Evolutionary conservation across 92 coral and sea anemone species (phyloP).

Genomic region (Phenganax subtilis): DNA sequence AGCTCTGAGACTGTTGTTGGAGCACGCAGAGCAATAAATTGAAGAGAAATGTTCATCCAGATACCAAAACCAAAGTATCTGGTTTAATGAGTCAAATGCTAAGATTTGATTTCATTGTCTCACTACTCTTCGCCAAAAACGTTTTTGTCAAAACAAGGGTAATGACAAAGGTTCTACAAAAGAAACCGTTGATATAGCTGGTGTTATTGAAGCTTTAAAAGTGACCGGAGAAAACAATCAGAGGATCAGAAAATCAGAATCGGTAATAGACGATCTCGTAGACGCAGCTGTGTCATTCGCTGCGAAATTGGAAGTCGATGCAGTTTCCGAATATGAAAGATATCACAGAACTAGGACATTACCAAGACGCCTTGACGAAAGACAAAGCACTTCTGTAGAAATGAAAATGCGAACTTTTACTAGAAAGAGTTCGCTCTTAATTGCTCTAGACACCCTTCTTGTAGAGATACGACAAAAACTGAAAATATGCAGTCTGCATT

Average conservation of each 20-base stretch:
- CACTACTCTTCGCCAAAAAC: conserved; percentile 13
- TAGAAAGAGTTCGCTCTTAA: background rate
- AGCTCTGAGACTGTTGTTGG: conserved; percentile 1
- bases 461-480: background rate
- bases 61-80: conserved; percentile 8
- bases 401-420: background rate
- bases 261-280: background rate
- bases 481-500: conserved; percentile 12
- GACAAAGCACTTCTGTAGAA: background rate
- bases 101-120: conserved; percentile 10
- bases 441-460: background rate
- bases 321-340: background rate
- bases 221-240: background rate
- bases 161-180: conserved; percentile 23
- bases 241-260: background rate
- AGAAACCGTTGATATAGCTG: background rate
- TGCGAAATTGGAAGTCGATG: background rate
- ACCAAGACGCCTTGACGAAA: conserved; percentile 16
- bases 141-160: conserved; percentile 19
- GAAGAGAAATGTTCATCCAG: background rate
- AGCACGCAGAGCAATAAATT: background rate
- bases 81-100: background rate
- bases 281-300: conserved; percentile 19
- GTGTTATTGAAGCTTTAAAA: background rate
- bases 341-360: background rate